Base-by-base conservation (phyloP, 2,113 vertebrate species). In the Cryptotis parvus region DNA sequence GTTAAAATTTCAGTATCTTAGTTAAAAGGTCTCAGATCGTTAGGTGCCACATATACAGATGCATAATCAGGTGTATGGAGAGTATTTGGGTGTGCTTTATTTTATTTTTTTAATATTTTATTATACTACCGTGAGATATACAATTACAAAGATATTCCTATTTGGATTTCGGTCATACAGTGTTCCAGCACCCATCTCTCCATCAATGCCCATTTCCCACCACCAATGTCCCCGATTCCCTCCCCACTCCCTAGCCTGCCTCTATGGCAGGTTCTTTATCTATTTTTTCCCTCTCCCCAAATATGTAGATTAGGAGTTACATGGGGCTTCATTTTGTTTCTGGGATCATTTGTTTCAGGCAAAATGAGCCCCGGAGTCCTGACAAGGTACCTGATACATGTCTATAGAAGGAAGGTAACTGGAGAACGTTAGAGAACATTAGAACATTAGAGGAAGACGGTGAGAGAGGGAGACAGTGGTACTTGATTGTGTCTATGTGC, bases 321-420 rank as follows among this genome's bases (percentile, higher is more conserved):
- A 33, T 8, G 18, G 31, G 58, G 20, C 10, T 26, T 15, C 3
- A 61, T 45, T 84, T 88, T 89, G 70, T 33, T n/a, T 4, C 6
- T 5, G 63, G 39, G 39, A 65, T 80, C 14, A 39, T 70, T 74
- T 73, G 78, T 39, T 37, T 74, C 83, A 86, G 90, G 95, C 2
- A 84, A 90, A 43, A 58, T 12, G 7, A 86, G 63, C 39, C 55
- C 18, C 11, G 4, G 24, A 12, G 29, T 1, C 49, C 65, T 1
- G 83, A 81, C 92, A 94, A 89, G 75, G 8, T 61, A 0, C 24
- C 20, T 16, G 72, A 26, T 33, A 37, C 6, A 41, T 26, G 72
- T 63, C 73, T 68, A 77, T 4, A 9, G 20, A 58, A 8, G 72
- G 45, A 49, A 92, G 63, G 16, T 83, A 95, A 90, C 55, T 8